A percentile compares a stretch with the other conserved stretches of the same genome.
These are phyloP conservation scores for Syritta pipiens DNA, from an alignment of 2,888 invertebrate genomes.

Conservation along the genomic window DNA sequence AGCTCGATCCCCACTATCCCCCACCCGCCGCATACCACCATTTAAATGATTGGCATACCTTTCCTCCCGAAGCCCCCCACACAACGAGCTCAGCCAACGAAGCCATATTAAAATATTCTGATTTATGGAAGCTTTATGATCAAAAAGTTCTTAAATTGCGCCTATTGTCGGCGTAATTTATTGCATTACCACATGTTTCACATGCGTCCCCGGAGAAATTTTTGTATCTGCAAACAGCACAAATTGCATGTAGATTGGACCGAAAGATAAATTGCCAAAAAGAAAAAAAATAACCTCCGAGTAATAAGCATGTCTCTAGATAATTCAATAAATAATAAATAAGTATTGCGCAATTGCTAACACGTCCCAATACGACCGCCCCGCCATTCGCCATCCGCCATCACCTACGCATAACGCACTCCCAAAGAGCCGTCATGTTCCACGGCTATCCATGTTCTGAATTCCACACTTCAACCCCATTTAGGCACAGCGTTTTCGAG, in stretches of 20 bases:
- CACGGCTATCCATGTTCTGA: slow-evolving; percentile 1
- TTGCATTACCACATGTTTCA: slow-evolving; percentile 63
- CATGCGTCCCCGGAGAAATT: slow-evolving; percentile 53
- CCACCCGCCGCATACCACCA: too few relatives aligned
- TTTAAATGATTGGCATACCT: neutral
- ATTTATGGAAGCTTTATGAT: slow-evolving; percentile 61
- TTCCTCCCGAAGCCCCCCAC: neutral
- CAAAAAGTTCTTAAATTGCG: slow-evolving; percentile 55
- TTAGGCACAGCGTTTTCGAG: neutral
- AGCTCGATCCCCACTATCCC: too few relatives aligned
- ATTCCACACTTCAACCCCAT: neutral
- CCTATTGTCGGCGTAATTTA: slow-evolving; percentile 53
- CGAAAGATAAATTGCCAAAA: slow-evolving; percentile 60
- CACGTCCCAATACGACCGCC: slow-evolving; percentile 40
- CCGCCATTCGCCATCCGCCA: neutral
- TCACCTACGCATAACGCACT: neutral
- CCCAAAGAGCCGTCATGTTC: slow-evolving; percentile 14
- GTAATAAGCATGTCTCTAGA: slow-evolving; percentile 66
- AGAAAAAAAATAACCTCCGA: too few relatives aligned
- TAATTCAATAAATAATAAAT: slow-evolving; percentile 68
- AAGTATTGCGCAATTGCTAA: slow-evolving; percentile 55
- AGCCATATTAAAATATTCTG: slow-evolving; percentile 51
- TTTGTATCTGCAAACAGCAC: slow-evolving; percentile 50
- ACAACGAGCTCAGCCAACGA: neutral
- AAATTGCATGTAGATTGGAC: slow-evolving; percentile 53